Evolutionary conservation across 2,888 invertebrate genomes (phyloP).

Genomic region (Tribolium freemani): DNA sequence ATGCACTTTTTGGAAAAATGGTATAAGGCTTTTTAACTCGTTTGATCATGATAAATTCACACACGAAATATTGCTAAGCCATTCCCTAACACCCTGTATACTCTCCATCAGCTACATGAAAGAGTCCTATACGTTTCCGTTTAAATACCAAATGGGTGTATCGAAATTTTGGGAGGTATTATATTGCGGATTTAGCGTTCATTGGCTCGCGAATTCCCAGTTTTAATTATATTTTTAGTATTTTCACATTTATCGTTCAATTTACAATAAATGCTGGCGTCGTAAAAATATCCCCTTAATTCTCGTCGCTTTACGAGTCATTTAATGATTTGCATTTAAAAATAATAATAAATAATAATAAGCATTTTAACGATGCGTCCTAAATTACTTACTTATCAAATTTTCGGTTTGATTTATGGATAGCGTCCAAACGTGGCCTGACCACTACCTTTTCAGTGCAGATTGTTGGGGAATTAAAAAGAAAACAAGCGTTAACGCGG

Average conservation of each 20-base stretch:
- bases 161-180: constrained; percentile 4
- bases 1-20: too few relatives aligned
- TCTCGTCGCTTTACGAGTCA: constrained; percentile 25
- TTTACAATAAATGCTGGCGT: constrained; percentile 41
- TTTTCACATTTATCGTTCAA: constrained; percentile 43
- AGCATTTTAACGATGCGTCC: constrained; percentile 22
- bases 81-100: too few relatives aligned
- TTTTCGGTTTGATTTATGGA: constrained; percentile 34
- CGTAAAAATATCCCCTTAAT: constrained; percentile 42
- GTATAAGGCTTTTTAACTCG: too few relatives aligned
- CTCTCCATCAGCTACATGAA: not conserved
- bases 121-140: not conserved
- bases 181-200: not conserved
- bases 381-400: constrained; percentile 44
- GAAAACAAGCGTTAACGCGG: constrained; percentile 51
- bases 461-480: constrained; percentile 50
- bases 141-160: not conserved
- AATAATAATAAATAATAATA: too few relatives aligned
- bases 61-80: too few relatives aligned
- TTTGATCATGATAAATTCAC: too few relatives aligned
- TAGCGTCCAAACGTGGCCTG: not conserved
- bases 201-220: constrained; percentile 10
- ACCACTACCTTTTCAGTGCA: constrained; percentile 12
- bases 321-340: constrained; percentile 37
- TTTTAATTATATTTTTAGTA: constrained; percentile 41